Evolutionary conservation across 2,113 vertebrate species (phyloP).

Genomic region (Corythoichthys haematopterus): DNA sequence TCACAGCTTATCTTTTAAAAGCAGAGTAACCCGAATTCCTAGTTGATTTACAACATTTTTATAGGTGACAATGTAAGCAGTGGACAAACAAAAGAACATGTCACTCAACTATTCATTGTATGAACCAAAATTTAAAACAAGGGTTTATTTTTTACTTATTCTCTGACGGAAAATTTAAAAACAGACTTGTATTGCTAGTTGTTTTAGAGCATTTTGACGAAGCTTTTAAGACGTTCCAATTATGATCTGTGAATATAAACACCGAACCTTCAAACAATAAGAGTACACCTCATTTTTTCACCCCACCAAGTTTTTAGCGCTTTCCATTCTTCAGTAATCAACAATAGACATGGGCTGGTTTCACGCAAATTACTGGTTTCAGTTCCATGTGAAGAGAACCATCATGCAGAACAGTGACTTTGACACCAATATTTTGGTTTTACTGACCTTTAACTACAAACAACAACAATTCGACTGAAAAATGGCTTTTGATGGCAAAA

Average conservation of each 20-base stretch:
- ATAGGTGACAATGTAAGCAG: too few species aligned
- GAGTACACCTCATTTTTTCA: too few species aligned
- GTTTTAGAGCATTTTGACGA: background rate
- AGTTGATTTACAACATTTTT: too few species aligned
- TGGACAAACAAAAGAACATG: too few species aligned
- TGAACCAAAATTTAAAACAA: too few species aligned
- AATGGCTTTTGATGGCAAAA: background rate
- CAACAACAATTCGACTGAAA: background rate
- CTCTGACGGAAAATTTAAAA: background rate
- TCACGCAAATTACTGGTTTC: background rate
- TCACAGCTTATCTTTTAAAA: too few species aligned
- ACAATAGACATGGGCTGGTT: background rate
- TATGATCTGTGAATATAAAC: background rate
- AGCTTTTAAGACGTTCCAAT: background rate
- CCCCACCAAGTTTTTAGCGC: too few species aligned
- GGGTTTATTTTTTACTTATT: background rate
- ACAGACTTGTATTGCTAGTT: background rate
- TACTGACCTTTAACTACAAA: background rate
- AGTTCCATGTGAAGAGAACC: too few species aligned
- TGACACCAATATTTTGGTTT: background rate
- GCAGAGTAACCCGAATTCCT: too few species aligned
- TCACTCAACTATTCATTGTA: too few species aligned
- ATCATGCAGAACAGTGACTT: background rate
- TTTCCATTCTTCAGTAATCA: background rate
- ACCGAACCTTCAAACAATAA: background rate